These are phyloP conservation scores for Pangasius mekongensis DNA, from an alignment of 2,797 vertebrate species.

Conservation along the genomic window DNA sequence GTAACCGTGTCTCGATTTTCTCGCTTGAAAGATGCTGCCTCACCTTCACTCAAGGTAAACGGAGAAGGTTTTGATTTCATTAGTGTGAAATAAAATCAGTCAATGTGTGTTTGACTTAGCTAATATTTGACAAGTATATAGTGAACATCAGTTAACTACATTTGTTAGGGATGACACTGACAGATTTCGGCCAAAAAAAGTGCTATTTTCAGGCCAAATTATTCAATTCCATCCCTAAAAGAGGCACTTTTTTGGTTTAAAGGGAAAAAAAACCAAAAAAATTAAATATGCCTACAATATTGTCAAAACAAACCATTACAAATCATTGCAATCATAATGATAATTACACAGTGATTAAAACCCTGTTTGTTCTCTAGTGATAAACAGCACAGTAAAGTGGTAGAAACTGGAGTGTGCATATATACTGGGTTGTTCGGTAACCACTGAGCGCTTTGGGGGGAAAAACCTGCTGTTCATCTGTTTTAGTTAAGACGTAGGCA, in stretches of 20 bases:
- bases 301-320: neutral
- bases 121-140: neutral
- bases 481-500: neutral
- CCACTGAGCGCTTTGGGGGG: neutral
- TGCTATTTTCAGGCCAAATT: neutral
- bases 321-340: neutral
- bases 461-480: neutral
- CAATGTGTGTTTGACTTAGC: neutral
- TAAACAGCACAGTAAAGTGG: neutral
- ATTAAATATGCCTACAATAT: neutral
- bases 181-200: neutral
- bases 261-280: neutral
- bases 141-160: neutral
- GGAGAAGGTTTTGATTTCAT: neutral
- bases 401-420: neutral
- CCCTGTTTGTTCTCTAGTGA: neutral
- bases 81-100: neutral
- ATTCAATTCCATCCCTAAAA: neutral
- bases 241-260: neutral
- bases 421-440: neutral
- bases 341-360: neutral
- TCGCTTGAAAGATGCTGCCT: neutral
- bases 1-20: neutral
- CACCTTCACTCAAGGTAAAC: neutral
- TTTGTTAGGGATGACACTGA: neutral